These are phyloP conservation scores for Oenanthe melanoleuca DNA, from an alignment of 2,113 vertebrate genomes.

Conservation along the genomic window DNA sequence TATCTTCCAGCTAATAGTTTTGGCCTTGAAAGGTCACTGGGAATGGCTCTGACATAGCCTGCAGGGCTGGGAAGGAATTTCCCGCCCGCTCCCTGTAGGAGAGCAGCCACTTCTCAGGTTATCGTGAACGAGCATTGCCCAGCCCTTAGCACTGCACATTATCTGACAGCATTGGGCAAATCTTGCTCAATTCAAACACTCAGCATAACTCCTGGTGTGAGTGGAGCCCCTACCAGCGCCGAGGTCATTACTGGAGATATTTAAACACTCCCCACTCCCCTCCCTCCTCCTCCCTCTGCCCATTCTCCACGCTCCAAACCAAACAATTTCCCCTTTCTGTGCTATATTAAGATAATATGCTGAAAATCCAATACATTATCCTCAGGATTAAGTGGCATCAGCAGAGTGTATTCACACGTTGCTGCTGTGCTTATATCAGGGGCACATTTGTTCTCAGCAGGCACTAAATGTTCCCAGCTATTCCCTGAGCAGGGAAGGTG, in stretches of 20 bases:
- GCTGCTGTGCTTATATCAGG: conserved; percentile 7
- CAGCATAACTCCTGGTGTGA: neutral
- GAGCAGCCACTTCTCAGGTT: neutral
- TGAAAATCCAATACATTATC: conserved; percentile 37
- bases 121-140: neutral
- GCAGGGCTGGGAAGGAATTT: neutral
- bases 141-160: neutral
- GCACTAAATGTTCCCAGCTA: neutral
- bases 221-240: neutral
- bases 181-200: neutral
- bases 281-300: neutral
- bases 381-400: conserved; percentile 32
- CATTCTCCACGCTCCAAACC: neutral
- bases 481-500: neutral
- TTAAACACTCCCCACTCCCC: neutral
- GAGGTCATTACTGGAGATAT: neutral
- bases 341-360: conserved; percentile 4
- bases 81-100: fast-evolving
- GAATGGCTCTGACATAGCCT: neutral
- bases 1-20: neutral
- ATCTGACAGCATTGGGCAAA: neutral
- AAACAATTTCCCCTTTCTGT: neutral
- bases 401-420: neutral
- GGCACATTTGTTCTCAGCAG: neutral
- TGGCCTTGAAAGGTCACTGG: neutral